phyloP scores from a whole-genome alignment of 2,797 vertebrate genomes.

The Catamblyrhynchus diadema region DNA sequence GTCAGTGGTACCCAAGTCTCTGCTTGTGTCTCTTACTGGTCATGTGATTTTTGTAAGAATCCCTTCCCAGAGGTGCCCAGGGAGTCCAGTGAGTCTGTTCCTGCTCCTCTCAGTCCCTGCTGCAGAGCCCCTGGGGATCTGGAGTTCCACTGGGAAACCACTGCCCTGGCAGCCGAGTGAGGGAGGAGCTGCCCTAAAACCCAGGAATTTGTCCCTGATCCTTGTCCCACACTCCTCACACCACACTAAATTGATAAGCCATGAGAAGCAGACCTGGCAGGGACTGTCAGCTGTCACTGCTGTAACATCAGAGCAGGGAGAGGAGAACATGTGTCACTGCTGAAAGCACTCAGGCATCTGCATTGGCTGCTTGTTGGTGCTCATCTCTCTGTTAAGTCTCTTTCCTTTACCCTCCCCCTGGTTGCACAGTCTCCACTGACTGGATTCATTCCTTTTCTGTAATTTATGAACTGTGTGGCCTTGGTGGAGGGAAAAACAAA shows the following conservation, averaged over 20 bases:
- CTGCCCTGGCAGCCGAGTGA: not conserved
- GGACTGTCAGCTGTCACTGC: not conserved
- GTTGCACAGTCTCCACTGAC: not conserved
- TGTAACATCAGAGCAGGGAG: not conserved
- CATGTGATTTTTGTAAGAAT: not conserved
- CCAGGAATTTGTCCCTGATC: not conserved
- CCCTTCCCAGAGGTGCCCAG: not conserved
- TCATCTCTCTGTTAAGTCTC: not conserved
- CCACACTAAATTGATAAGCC: not conserved
- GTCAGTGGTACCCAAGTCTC: not conserved
- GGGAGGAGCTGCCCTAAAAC: not conserved
- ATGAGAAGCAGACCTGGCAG: not conserved
- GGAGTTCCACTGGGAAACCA: not conserved
- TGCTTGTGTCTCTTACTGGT: not conserved
- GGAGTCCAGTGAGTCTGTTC: not conserved
- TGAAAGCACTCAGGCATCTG: not conserved
- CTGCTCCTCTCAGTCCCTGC: not conserved
- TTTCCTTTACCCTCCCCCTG: not conserved
- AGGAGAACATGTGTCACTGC: not conserved
- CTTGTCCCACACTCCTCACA: not conserved
- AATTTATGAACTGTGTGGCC: not conserved
- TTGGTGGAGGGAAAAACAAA: not conserved
- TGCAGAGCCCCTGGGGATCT: not conserved
- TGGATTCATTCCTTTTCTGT: not conserved
- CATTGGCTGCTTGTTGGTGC: not conserved